Base-by-base conservation (phyloP, 2,888 invertebrate genomes). In the Odontocerum albicorne region DNA sequence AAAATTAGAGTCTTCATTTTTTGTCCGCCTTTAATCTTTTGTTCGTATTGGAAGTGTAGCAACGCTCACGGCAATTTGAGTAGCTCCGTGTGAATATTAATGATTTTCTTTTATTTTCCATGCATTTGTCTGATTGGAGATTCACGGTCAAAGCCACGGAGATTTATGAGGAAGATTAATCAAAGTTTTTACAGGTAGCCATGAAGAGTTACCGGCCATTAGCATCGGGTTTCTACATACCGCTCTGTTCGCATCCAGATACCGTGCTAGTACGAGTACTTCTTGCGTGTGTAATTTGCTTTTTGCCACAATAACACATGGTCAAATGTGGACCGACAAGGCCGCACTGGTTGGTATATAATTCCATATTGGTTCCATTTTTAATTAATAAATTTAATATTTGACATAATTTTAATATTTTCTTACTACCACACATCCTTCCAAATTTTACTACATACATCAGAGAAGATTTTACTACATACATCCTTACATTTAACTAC, bases 151-250 rank as follows among this genome's bases (percentile, higher is more conserved):
- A 39, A 47, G 49, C 36, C 39, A 21, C 4, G 36, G 31, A 55
- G 60, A 60, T 60, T 57, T 45, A 60, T 52, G 50, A 57, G 35
- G 33, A 15, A 32, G 50, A 60, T 60, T 54, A 60, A 60, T 60
- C 60, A 60, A 55, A 47, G 52, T 60, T 60, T 60, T 60, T 60
- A 55, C 60, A 39, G 27, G 20, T 19, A 32, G 40, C 20, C 49
- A 21, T 40, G 21, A 17, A 8, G 15, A 38, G 38, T 38, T 38
- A 38, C 13, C 38, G 36, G 40, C 27, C 40, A 49, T 40, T 40
- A 27, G 39, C 17, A 49, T 49, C 12, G 39, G 42, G n/a, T 49
- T 32, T 17, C 21, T 33, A 17, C 32, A 32, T 43, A 19, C 12
- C 31, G 15, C 19, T 19, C 19, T 19, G 32, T 32, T 44, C 44